These are phyloP conservation scores for Lacanobia oleracea DNA, from an alignment of 2,888 invertebrate genomes.

Conservation along the genomic window DNA sequence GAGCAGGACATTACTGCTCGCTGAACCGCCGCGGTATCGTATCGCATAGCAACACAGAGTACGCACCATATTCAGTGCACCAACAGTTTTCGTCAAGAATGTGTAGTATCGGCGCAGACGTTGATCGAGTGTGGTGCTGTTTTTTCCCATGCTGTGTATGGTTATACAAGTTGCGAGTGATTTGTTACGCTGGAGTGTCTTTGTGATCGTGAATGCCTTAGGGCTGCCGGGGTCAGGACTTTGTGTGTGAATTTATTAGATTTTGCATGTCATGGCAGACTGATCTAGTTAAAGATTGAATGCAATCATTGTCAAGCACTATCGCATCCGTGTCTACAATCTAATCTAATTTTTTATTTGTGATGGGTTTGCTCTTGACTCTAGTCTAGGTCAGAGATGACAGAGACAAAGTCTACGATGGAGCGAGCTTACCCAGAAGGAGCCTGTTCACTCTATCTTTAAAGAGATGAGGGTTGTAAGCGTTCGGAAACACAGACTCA, in stretches of 20 bases:
- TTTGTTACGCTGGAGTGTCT: slow-evolving; percentile 65
- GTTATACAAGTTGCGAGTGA: slow-evolving; percentile 64
- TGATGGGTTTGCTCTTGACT: too few relatives aligned
- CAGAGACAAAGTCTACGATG: too few relatives aligned
- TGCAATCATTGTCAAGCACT: too few relatives aligned
- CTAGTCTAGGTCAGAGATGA: too few relatives aligned
- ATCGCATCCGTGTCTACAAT: too few relatives aligned
- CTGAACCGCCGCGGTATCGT: neutral
- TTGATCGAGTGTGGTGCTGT: slow-evolving; percentile 62
- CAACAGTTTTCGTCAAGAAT: slow-evolving; percentile 71
- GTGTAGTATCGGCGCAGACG: slow-evolving; percentile 66
- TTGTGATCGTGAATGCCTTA: slow-evolving; percentile 57
- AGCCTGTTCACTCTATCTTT: too few relatives aligned
- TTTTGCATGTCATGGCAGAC: too few relatives aligned
- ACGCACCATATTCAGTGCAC: slow-evolving; percentile 54
- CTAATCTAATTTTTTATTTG: too few relatives aligned
- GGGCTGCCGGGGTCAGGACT: slow-evolving; percentile 48
- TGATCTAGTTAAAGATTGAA: too few relatives aligned
- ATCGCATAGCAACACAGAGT: slow-evolving; percentile 46
- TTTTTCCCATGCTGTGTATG: slow-evolving; percentile 69
- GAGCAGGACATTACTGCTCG: slow-evolving; percentile 16
- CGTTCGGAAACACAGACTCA: too few relatives aligned
- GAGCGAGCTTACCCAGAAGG: too few relatives aligned
- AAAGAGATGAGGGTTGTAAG: too few relatives aligned
- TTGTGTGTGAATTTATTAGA: slow-evolving; percentile 1